These are phyloP conservation scores for Halcyon malimbica DNA, from an alignment of 2,113 vertebrate species.

Conservation along the genomic window DNA sequence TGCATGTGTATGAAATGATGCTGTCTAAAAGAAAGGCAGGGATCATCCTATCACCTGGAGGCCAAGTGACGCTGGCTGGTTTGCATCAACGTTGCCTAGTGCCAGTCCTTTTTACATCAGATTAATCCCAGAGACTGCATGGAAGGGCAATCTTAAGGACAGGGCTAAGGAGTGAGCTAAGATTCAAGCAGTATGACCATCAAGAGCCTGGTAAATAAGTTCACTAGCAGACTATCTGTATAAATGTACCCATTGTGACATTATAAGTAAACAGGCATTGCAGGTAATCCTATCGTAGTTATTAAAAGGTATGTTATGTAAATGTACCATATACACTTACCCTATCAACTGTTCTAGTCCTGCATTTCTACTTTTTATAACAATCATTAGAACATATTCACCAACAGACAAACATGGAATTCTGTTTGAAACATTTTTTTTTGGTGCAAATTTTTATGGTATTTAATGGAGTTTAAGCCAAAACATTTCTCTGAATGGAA, in stretches of 20 bases:
- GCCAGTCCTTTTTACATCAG: not conserved
- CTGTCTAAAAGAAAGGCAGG: not conserved
- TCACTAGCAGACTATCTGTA: not conserved
- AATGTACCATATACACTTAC: not conserved
- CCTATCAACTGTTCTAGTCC: not conserved
- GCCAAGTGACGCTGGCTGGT: not conserved
- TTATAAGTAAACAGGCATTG: not conserved
- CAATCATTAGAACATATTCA: not conserved
- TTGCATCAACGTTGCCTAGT: not conserved
- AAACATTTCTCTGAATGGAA: not conserved
- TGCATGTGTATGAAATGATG: not conserved
- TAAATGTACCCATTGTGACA: not conserved
- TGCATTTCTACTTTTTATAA: not conserved
- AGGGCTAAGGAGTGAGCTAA: not conserved
- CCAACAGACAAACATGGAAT: not conserved
- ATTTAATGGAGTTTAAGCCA: not conserved
- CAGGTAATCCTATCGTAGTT: not conserved
- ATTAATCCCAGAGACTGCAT: not conserved
- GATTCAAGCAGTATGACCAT: not conserved
- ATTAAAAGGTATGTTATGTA: not conserved
- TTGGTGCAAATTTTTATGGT: not conserved
- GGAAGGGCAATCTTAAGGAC: not conserved
- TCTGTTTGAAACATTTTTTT: not conserved
- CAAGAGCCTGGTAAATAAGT: not conserved
- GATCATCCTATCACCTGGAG: not conserved